phyloP scores from a whole-genome alignment of 2,888 invertebrate species.

The Xestoiulus laeticollis region DNA sequence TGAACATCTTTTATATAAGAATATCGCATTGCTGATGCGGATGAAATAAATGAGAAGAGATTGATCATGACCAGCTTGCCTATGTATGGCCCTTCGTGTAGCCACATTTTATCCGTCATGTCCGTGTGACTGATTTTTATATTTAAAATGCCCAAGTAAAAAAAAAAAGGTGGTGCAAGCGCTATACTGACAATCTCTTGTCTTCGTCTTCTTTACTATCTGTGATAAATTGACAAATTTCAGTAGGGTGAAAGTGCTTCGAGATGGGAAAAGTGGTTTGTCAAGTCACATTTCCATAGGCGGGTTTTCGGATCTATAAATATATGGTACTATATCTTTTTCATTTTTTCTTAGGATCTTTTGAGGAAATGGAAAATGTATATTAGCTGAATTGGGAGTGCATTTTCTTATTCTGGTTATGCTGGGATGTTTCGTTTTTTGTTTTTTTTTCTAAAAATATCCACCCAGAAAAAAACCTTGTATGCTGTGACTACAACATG shows the following conservation, averaged over 20 bases:
- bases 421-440: neutral
- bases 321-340: neutral
- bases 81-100: neutral
- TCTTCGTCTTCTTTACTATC: constrained; percentile 33
- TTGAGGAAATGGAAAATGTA: neutral
- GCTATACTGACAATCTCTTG: neutral
- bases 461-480: neutral
- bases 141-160: neutral
- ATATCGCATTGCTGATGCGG: constrained; percentile 30
- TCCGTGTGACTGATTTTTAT: constrained; percentile 37
- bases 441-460: neutral
- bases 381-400: neutral
- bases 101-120: constrained; percentile 6
- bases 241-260: constrained; percentile 18
- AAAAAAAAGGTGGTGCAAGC: neutral
- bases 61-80: neutral
- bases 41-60: constrained; percentile 11
- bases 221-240: constrained; percentile 33
- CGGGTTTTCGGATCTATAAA: neutral
- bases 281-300: neutral
- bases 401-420: neutral
- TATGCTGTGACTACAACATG: neutral
- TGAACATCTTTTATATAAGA: neutral
- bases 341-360: neutral
- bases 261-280: constrained; percentile 15